Percentiles rank a stretch among this genome's conserved stretches.
These are phyloP conservation scores for Spheniscus mendiculus DNA, from an alignment of 2,113 vertebrate genomes.

Conservation along the genomic window DNA sequence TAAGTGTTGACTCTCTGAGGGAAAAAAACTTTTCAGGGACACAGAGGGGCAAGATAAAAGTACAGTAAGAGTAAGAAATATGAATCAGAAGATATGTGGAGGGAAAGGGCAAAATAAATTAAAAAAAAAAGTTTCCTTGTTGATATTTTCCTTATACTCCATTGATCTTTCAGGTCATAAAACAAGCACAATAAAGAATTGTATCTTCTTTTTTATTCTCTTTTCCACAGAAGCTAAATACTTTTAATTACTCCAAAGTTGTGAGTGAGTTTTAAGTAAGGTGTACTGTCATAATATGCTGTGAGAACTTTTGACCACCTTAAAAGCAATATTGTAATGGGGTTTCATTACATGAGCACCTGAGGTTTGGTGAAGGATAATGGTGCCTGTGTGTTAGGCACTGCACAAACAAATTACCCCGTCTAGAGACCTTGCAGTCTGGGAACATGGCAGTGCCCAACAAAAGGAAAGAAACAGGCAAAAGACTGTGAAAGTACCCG, in stretches of 20 bases:
- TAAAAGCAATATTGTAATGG: not conserved
- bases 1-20: not conserved
- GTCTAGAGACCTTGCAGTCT: not conserved
- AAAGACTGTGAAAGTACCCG: not conserved
- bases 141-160: not conserved
- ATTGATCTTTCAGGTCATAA: not conserved
- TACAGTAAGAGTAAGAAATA: not conserved
- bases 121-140: not conserved
- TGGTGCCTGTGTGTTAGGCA: slow-evolving; percentile 12
- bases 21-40: not conserved
- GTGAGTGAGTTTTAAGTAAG: not conserved
- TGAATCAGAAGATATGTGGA: not conserved
- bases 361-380: not conserved
- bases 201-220: not conserved
- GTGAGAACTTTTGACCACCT: not conserved
- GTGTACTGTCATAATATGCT: not conserved
- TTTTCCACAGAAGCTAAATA: not conserved
- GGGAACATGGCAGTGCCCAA: not conserved
- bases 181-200: not conserved
- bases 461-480: not conserved
- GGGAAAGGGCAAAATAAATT: not conserved
- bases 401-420: not conserved
- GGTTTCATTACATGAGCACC: not conserved
- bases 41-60: not conserved
- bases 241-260: not conserved